Evolutionary conservation across 2,888 invertebrate species (phyloP).

Genomic region (Tuberolachnus salignus): DNA sequence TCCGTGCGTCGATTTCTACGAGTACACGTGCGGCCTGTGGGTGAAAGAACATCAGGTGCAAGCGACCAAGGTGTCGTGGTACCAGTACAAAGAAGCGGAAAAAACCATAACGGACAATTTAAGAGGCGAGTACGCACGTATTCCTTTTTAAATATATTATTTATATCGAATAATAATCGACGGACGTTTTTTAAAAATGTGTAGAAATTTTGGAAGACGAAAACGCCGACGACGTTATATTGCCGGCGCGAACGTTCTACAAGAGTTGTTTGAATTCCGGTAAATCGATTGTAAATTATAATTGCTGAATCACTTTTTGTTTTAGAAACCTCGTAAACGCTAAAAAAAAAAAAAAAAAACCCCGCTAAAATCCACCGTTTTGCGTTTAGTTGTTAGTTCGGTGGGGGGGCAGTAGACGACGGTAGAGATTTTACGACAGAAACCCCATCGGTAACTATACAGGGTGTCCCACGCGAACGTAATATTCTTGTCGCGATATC

Average conservation of each 20-base stretch:
- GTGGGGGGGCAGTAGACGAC: no score
- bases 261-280: conserved; percentile 47
- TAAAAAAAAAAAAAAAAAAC: no score
- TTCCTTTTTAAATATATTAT: no score
- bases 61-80: conserved; percentile 59
- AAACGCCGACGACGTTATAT: not conserved
- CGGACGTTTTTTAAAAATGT: not conserved
- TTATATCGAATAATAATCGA: no score
- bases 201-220: conserved; percentile 37
- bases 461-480: no score
- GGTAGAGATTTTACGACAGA: no score
- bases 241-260: conserved; percentile 37
- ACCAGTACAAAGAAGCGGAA: conserved; percentile 57
- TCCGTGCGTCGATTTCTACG: conserved; percentile 64
- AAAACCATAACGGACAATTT: conserved; percentile 32
- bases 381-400: no score
- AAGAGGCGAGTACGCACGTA: conserved; percentile 18
- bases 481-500: no score
- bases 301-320: not conserved
- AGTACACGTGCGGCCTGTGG: conserved; percentile 63
- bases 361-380: no score
- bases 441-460: no score
- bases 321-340: no score
- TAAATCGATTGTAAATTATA: not conserved
- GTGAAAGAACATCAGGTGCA: conserved; percentile 62